phyloP scores from a whole-genome alignment of 1,140 invertebrate genomes.

The Panagrolaimus sp. region DNA sequence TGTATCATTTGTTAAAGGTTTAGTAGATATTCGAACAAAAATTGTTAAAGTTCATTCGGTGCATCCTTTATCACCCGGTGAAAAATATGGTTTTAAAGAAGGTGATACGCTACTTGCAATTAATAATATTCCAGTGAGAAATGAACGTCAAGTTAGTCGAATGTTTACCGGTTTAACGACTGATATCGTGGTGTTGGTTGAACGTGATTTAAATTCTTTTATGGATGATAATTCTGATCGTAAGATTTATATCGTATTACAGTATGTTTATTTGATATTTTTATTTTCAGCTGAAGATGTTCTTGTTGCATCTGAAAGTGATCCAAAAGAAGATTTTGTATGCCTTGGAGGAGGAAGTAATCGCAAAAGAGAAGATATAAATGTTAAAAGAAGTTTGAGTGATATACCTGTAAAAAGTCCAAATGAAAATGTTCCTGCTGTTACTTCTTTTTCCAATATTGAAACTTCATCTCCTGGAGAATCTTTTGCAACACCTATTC shows the following conservation, averaged over 20 bases:
- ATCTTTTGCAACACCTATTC: no score
- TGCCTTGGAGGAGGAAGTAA: slow-evolving; percentile 10
- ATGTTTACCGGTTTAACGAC: slow-evolving; percentile 45
- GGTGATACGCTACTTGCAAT: slow-evolving; percentile 48
- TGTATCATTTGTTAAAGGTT: slow-evolving; percentile 6
- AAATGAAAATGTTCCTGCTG: no score
- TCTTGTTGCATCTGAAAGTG: slow-evolving; percentile 6
- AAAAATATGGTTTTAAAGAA: slow-evolving; percentile 49
- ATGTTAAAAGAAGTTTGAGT: no score
- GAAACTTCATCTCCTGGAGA: no score
- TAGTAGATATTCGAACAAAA: slow-evolving; percentile 21
- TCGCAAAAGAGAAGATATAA: no score
- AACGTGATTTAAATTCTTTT: slow-evolving; percentile 36
- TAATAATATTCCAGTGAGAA: slow-evolving; percentile 52
- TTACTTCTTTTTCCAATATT: no score
- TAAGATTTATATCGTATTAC: slow-evolving; percentile 3
- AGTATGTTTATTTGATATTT: neutral
- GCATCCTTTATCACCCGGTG: slow-evolving; percentile 45
- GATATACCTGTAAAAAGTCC: no score
- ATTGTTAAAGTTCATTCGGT: slow-evolving; percentile 37
- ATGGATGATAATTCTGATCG: slow-evolving; percentile 31
- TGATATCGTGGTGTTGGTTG: slow-evolving; percentile 50
- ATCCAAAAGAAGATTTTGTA: slow-evolving; percentile 30
- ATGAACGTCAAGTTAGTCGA: slow-evolving; percentile 49
- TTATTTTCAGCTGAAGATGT: neutral